Evolutionary conservation across 2,113 vertebrate species (phyloP), one percentile per base, ranked within the genome.

Genomic region (Heterocephalus glaber): DNA sequence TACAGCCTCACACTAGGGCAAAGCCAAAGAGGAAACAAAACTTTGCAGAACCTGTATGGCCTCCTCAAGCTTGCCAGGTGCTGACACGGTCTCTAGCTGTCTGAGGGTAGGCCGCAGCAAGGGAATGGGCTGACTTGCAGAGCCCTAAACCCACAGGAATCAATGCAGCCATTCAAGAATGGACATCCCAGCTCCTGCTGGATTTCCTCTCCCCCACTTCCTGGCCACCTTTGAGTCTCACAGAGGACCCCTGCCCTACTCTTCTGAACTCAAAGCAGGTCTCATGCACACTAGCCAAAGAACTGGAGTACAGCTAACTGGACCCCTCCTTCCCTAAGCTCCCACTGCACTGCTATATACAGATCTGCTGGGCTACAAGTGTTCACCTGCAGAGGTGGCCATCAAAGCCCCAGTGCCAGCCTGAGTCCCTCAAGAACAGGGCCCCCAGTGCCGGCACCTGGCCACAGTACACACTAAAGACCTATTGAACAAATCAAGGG

Each of bases 321-420:
- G 38, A 30, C 20, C 38, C 8, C 9, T 66, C 52, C 35, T 22
- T 65, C 70, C 81, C 61, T 70, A 30, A 72, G 33, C 26, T 47
- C 49, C 65, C 4, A 1, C 20, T 22, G 6, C 56, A 20, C 56
- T 1, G 35, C 47, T 24, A 4, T 9, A 10, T 22, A 22, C 6
- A 28, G 1, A 41, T 49, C 7, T 89, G 0, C 1, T 5, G 13
- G 17, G 44, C 58, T 10, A 58, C 1, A 63, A 44, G 0, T 13
- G 12, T 33, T 38, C 79, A 44, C 20, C 28, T 30, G 49, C 58
- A 72, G 41, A 33, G 10, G 38, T 11, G 47, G 22, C 38, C 60
- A 49, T 30, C n/a, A 26, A 14, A 58, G 70, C 19, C 38, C 33
- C 5, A 1, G 16, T 30, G 10, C 0, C 26, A 74, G 24, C 58